These are phyloP conservation scores for Manduca sexta DNA, from an alignment of 1,140 invertebrate species.

Conservation along the genomic window DNA sequence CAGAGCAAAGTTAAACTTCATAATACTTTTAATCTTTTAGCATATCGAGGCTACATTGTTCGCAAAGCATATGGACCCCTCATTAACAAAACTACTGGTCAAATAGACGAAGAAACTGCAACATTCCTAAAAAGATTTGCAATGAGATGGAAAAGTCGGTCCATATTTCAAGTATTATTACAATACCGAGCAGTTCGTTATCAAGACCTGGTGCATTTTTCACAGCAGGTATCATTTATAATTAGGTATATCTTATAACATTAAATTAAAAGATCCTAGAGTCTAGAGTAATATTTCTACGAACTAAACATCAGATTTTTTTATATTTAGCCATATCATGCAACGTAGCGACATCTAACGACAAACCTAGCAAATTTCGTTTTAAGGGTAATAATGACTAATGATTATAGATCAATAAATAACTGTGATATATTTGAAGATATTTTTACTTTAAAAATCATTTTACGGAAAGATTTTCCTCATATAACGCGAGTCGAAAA, in stretches of 20 bases:
- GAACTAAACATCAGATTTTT: too few relatives aligned
- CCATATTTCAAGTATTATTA: constrained; percentile 87
- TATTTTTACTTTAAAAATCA: too few relatives aligned
- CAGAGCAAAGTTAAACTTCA: too few relatives aligned
- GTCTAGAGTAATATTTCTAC: too few relatives aligned
- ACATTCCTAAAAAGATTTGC: constrained; percentile 82
- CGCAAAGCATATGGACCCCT: constrained; percentile 78
- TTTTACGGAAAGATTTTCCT: too few relatives aligned
- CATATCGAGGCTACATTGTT: constrained; percentile 80
- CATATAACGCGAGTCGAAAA: too few relatives aligned
- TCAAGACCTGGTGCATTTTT: constrained; percentile 87
- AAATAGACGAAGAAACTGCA: constrained; percentile 79
- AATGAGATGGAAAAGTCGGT: constrained; percentile 85
- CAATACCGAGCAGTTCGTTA: constrained; percentile 84
- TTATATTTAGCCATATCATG: constrained; percentile 3
- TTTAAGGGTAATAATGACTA: too few relatives aligned
- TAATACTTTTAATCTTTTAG: constrained; percentile 63
- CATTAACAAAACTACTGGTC: constrained; percentile 76
- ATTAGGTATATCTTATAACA: not conserved
- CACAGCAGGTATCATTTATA: constrained; percentile 79
- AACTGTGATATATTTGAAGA: too few relatives aligned
- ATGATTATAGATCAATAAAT: too few relatives aligned
- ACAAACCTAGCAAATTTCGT: too few relatives aligned
- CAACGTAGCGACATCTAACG: too few relatives aligned
- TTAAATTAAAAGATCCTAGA: too few relatives aligned